phyloP scores from a whole-genome alignment of 1,140 invertebrate genomes.

The Dryas iulia region DNA sequence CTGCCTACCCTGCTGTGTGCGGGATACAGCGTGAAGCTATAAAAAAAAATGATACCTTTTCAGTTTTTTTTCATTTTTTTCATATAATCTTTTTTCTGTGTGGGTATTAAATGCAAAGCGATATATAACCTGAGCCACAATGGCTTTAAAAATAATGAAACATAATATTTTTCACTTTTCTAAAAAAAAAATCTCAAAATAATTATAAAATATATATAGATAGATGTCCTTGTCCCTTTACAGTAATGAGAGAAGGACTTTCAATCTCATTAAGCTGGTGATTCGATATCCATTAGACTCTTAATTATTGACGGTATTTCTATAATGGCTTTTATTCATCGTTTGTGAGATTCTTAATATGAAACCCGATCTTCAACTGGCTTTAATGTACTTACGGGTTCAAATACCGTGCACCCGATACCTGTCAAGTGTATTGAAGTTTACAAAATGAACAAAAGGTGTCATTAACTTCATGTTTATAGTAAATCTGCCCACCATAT shows the following conservation, averaged over 20 bases:
- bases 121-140: too few species aligned
- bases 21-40: too few species aligned
- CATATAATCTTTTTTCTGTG: too few species aligned
- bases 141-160: too few species aligned
- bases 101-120: too few species aligned
- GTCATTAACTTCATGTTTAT: not conserved
- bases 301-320: constrained; percentile 27
- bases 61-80: too few species aligned
- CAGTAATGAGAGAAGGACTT: constrained; percentile 27
- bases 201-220: not conserved
- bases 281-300: constrained; percentile 28
- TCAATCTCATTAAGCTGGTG: constrained; percentile 30
- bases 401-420: not conserved
- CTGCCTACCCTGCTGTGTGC: too few species aligned
- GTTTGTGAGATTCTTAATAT: not conserved
- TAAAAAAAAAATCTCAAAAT: not conserved
- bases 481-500: not conserved
- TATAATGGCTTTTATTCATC: constrained; percentile 15
- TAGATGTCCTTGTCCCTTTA: constrained; percentile 9
- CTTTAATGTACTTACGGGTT: not conserved
- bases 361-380: not conserved
- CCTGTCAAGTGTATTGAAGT: not conserved
- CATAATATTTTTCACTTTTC: too few species aligned
- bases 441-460: not conserved
- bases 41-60: too few species aligned